Evolutionary conservation across 1,140 invertebrate species (phyloP).

Genomic region (Lethrus apterus): DNA sequence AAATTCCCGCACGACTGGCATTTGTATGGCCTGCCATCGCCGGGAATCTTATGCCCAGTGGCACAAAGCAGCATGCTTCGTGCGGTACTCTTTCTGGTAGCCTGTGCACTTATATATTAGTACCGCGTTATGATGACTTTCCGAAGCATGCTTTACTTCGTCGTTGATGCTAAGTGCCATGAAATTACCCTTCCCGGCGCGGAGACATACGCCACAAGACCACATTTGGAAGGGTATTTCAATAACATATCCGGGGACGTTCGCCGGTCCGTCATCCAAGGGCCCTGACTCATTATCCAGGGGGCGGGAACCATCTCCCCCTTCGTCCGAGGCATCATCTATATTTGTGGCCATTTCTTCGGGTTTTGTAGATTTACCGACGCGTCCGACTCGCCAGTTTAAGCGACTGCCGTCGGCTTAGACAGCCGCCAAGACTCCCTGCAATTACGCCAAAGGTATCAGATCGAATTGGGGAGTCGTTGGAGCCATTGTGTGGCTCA

Average conservation of each 20-base stretch:
- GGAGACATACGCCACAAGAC: constrained; percentile 13
- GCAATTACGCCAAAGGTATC: no score
- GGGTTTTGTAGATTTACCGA: no score
- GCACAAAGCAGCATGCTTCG: constrained; percentile 12
- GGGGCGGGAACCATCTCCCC: background rate
- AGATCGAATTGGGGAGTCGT: no score
- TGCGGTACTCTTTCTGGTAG: constrained; percentile 6
- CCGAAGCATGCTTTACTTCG: constrained; percentile 7
- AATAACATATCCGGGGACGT: background rate
- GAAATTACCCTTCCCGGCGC: constrained; percentile 6
- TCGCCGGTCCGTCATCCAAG: constrained; percentile 2
- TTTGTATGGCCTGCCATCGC: background rate
- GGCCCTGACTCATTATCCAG: background rate
- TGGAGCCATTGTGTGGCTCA: no score
- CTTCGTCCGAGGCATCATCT: background rate
- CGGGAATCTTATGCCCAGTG: background rate
- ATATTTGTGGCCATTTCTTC: background rate
- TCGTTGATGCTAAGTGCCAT: constrained; percentile 5
- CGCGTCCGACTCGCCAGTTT: no score
- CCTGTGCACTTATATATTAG: constrained; percentile 9
- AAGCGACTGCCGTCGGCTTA: no score
- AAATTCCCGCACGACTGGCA: background rate
- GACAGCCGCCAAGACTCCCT: no score
- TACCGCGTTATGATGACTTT: background rate
- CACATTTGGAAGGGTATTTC: constrained; percentile 9